Base-by-base conservation (phyloP, 2,797 vertebrate genomes). In the Gallinago stenura region DNA sequence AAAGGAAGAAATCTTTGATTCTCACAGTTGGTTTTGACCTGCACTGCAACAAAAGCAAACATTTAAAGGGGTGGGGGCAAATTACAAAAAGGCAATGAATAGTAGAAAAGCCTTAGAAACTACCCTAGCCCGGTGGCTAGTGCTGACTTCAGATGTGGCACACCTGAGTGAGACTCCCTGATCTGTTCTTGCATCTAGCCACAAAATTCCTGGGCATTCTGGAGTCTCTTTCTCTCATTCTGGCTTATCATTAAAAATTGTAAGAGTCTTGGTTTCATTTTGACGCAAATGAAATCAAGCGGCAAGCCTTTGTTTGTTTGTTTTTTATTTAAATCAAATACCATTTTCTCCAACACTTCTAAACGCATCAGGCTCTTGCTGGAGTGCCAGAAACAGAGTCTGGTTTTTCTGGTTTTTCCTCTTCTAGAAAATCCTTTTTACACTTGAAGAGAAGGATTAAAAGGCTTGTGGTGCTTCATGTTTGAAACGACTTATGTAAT, bases 381-480 rank as follows among this genome's bases (percentile, higher is more conserved):
- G 64, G 31, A 87, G 48, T 21, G n/a, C 31, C 17, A 80, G 33
- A 21, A 20, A 45, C 9, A 0, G 15, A 9, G 18, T 73, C 86
- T 68, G 25, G 26, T 89, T 94, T 93, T 79, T 87, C 93, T 60
- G 20, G 71, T 88, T 94, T 83, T 89, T 58, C 88, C 10, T 76
- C 61, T 90, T 91, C 60, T 33, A 79, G 57, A 86, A 94, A 91
- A 83, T 65, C 30, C n/a, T 80, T 90, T 73, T 90, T 73, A 77
- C 43, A 62, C 51, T 28, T n/a, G 31, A 91, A 39, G 39, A 39
- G 39, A 39, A 39, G 39, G 39, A 39, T 39, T 39, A 39, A 39
- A 39, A 39, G 39, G 12, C 39, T 39, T 39, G 39, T 39, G 39
- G 39, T 39, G 39, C 39, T 39, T 39, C 39, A 39, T 39, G 15